Conservation (phyloP, 2,113 vertebrate species). For the Psettodes erumei region DNA sequence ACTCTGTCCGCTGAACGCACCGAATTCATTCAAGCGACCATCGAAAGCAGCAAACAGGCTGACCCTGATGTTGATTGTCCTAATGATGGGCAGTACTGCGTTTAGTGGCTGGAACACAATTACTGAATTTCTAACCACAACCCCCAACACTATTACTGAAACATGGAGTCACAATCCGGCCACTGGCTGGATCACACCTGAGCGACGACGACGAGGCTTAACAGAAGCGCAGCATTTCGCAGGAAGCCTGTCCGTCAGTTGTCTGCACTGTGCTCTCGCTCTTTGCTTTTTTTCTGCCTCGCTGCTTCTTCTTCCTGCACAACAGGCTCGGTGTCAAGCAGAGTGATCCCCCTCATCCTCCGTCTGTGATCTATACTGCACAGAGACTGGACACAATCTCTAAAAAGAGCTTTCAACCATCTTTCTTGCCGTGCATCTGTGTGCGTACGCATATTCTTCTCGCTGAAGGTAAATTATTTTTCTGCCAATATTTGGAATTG, state of each 20-base stretch:
- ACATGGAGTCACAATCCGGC: not conserved
- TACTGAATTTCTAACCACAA: not conserved
- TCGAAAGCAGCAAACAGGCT: not conserved
- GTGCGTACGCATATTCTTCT: conserved; percentile 3
- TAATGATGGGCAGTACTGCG: not conserved
- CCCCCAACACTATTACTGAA: not conserved
- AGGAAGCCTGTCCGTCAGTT: conserved; percentile 19
- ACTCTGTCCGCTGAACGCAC: too few relatives aligned
- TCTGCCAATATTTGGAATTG: conserved; percentile 41
- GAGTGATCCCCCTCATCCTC: conserved; percentile 10
- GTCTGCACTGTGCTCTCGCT: not conserved
- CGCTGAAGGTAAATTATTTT: conserved; percentile 37
- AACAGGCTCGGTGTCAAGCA: conserved; percentile 35
- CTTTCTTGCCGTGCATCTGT: not conserved
- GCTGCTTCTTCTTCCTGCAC: conserved; percentile 14
- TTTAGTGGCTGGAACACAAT: not conserved
- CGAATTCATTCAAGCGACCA: too few relatives aligned
- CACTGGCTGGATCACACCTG: not conserved
- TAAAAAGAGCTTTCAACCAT: conserved; percentile 36
- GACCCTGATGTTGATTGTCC: not conserved
- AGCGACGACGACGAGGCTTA: not conserved
- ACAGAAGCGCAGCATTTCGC: too few relatives aligned
- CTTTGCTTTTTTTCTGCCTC: conserved; percentile 10
- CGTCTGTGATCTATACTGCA: conserved; percentile 45
- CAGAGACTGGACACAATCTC: conserved; percentile 48